A percentile compares a stretch with the other conserved stretches of the same genome.
phyloP scores from a whole-genome alignment of 2,888 invertebrate species.

The Lepeophtheirus nordmannii region DNA sequence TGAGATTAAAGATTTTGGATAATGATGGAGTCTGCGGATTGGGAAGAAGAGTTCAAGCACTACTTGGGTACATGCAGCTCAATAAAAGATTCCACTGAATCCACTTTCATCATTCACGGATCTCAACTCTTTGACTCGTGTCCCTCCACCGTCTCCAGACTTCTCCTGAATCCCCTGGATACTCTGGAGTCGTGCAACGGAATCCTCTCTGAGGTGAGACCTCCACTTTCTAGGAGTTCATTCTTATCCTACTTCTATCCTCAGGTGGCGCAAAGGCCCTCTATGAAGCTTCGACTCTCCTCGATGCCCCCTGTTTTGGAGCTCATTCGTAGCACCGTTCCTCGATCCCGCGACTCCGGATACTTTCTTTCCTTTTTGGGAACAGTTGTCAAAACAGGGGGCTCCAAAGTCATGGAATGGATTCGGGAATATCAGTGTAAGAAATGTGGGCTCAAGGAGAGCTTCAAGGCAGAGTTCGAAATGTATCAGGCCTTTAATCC shows the following conservation, averaged over 20 bases:
- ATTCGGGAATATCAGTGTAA: constrained; percentile 55
- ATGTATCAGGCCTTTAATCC: constrained; percentile 44
- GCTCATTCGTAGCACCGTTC: constrained; percentile 47
- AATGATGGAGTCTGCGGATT: background rate
- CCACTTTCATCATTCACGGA: background rate
- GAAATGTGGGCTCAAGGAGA: constrained; percentile 43
- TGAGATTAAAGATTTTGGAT: too few relatives aligned
- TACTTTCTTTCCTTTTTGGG: constrained; percentile 59
- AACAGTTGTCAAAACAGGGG: constrained; percentile 58
- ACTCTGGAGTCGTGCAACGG: background rate
- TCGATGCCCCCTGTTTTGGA: constrained; percentile 54
- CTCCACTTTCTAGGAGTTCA: background rate
- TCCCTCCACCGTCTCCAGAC: background rate
- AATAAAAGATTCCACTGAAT: background rate
- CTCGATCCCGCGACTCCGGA: constrained; percentile 52
- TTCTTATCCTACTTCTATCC: background rate
- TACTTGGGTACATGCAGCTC: background rate
- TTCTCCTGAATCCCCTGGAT: background rate
- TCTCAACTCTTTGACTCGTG: background rate
- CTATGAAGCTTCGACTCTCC: constrained; percentile 33
- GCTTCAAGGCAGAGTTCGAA: constrained; percentile 45
- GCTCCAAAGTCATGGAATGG: constrained; percentile 58
- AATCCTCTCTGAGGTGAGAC: background rate
- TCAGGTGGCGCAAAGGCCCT: background rate
- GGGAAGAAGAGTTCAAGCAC: background rate